phyloP scores from a whole-genome alignment of 1,140 invertebrate genomes.

The Drosophila murphyi region DNA sequence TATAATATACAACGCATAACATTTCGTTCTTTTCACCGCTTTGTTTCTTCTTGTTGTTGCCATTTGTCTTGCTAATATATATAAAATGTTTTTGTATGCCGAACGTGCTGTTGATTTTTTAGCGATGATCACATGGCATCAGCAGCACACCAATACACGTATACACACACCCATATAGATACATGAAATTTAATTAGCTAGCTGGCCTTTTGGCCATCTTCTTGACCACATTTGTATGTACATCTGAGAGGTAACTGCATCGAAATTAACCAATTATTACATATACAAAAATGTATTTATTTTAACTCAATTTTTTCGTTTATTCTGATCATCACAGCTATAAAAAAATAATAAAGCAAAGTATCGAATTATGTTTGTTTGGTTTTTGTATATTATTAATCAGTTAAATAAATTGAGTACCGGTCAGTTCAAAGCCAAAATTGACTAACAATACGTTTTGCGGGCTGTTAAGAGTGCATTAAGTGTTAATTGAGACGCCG shows the following conservation, averaged over 20 bases:
- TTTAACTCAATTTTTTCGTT: constrained; percentile 13
- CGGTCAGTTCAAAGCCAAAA: constrained; percentile 18
- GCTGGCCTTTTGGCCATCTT: constrained; percentile 65
- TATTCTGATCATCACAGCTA: not conserved
- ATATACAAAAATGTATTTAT: constrained; percentile 31
- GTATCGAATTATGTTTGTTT: constrained; percentile 24
- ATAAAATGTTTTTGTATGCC: constrained; percentile 67
- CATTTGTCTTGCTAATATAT: constrained; percentile 58
- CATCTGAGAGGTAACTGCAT: constrained; percentile 31
- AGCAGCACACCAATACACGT: constrained; percentile 16
- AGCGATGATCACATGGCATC: constrained; percentile 75
- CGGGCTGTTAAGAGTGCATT: constrained; percentile 48
- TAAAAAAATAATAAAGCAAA: constrained; percentile 14
- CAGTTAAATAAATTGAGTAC: not conserved
- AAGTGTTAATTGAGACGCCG: constrained; percentile 48
- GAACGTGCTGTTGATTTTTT: constrained; percentile 76
- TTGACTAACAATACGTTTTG: constrained; percentile 14
- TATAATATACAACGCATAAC: constrained; percentile 75
- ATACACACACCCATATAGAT: constrained; percentile 16
- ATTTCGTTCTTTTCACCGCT: constrained; percentile 73
- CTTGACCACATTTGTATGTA: constrained; percentile 10
- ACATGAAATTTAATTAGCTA: constrained; percentile 73
- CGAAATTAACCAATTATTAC: constrained; percentile 35
- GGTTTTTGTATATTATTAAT: constrained; percentile 15
- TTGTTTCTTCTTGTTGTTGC: constrained; percentile 32